Conservation (phyloP, 1,140 invertebrate genomes). For the Heterodera schachtii region DNA sequence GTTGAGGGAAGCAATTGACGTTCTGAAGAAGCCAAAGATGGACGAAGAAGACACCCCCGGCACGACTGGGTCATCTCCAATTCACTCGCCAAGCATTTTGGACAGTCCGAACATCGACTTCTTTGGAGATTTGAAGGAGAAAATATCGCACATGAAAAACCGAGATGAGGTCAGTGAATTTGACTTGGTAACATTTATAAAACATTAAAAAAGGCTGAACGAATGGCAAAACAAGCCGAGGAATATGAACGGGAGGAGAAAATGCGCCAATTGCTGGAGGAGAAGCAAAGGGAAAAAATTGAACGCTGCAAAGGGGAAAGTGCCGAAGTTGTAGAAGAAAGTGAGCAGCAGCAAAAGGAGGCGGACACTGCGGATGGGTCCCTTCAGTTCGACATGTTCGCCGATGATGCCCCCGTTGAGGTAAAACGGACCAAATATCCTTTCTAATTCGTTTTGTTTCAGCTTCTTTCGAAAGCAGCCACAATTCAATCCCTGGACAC, state of each 20-base stretch:
- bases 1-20: constrained; percentile 25
- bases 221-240: constrained; percentile 47
- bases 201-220: constrained; percentile 32
- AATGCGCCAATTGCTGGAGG: constrained; percentile 14
- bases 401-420: constrained; percentile 51
- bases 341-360: neutral
- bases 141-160: constrained; percentile 54
- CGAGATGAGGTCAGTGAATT: constrained; percentile 30
- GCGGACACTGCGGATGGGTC: constrained; percentile 10
- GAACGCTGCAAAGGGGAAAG: constrained; percentile 24
- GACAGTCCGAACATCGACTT: constrained; percentile 49
- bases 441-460: neutral
- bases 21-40: constrained; percentile 15
- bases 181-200: neutral
- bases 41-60: constrained; percentile 10
- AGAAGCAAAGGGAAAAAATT: constrained; percentile 26
- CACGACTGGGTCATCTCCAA: constrained; percentile 22
- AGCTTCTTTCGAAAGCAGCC: constrained; percentile 65
- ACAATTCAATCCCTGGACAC: constrained; percentile 73
- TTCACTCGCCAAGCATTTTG: constrained; percentile 19
- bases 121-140: constrained; percentile 54
- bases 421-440: neutral
- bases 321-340: constrained; percentile 7
- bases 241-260: constrained; percentile 38
- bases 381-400: constrained; percentile 62